Percentiles rank a stretch among this genome's conserved stretches.
Conservation (phyloP, 2,797 vertebrate genomes). For the Sylvilagus floridanus region DNA sequence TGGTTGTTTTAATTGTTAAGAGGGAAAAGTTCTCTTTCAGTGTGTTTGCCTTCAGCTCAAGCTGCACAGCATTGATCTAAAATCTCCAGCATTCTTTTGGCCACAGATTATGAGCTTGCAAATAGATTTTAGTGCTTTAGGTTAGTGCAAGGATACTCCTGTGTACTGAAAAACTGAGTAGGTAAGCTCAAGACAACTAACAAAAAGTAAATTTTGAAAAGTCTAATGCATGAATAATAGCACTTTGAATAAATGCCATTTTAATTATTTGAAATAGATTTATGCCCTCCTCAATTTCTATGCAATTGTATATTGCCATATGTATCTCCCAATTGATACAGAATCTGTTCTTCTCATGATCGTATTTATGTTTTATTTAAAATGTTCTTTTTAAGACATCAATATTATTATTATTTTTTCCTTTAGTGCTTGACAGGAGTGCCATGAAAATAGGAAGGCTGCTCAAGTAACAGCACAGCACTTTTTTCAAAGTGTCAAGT, state of each 20-base stretch:
- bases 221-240: background rate
- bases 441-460: background rate
- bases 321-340: background rate
- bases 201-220: background rate
- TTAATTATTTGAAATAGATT: background rate
- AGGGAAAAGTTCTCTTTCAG: background rate
- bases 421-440: background rate
- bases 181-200: background rate
- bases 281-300: background rate
- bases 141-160: background rate
- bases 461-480: background rate
- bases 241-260: background rate
- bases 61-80: background rate
- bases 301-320: background rate
- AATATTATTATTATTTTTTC: background rate
- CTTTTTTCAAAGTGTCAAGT: background rate
- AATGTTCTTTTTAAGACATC: background rate
- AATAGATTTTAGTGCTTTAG: background rate
- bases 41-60: background rate
- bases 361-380: slow-evolving; percentile 3
- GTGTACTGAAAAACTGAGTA: background rate
- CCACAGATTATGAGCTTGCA: background rate
- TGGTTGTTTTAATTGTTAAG: background rate
- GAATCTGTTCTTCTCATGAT: background rate
- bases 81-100: background rate